These are phyloP conservation scores for Melinaea menophilus DNA, from an alignment of 2,888 invertebrate genomes.

Conservation along the genomic window DNA sequence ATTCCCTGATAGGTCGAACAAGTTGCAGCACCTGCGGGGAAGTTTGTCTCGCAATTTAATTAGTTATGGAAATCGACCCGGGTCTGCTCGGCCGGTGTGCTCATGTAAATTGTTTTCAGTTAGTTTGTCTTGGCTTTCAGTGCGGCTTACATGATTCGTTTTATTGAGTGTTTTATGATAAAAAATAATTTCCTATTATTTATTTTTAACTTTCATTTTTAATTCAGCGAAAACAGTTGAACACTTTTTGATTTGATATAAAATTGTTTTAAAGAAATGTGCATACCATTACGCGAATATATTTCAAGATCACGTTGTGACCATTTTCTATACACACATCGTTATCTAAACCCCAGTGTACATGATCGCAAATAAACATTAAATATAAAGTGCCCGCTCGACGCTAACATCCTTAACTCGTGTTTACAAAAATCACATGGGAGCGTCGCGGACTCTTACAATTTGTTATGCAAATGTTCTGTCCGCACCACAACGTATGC, in stretches of 20 bases:
- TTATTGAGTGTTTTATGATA: not conserved
- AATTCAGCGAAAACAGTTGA: too few species aligned
- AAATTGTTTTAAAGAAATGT: too few species aligned
- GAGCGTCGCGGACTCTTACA: slow-evolving; percentile 60
- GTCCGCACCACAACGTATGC: slow-evolving; percentile 36
- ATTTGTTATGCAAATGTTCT: slow-evolving; percentile 74
- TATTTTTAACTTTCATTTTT: too few species aligned
- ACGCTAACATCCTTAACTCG: slow-evolving; percentile 29
- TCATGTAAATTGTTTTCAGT: slow-evolving; percentile 50
- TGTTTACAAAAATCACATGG: slow-evolving; percentile 50
- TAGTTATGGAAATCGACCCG: slow-evolving; percentile 44
- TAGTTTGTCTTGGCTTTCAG: slow-evolving; percentile 39
- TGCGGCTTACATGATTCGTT: slow-evolving; percentile 21
- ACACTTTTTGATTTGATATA: too few species aligned
- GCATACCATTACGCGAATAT: not conserved
- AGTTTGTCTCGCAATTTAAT: slow-evolving; percentile 44
- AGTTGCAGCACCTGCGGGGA: slow-evolving; percentile 36
- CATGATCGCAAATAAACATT: slow-evolving; percentile 24
- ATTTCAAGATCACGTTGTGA: slow-evolving; percentile 3
- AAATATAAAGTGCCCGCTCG: slow-evolving; percentile 19
- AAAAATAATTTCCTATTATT: too few species aligned
- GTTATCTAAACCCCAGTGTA: slow-evolving; percentile 20
- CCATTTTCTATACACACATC: slow-evolving; percentile 12
- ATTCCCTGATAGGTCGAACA: slow-evolving; percentile 17
- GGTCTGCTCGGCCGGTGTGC: slow-evolving; percentile 32